Percentiles rank a stretch among this genome's conserved stretches.
Conservation (phyloP, 2,797 vertebrate species). For the Enteromius viviparus region DNA sequence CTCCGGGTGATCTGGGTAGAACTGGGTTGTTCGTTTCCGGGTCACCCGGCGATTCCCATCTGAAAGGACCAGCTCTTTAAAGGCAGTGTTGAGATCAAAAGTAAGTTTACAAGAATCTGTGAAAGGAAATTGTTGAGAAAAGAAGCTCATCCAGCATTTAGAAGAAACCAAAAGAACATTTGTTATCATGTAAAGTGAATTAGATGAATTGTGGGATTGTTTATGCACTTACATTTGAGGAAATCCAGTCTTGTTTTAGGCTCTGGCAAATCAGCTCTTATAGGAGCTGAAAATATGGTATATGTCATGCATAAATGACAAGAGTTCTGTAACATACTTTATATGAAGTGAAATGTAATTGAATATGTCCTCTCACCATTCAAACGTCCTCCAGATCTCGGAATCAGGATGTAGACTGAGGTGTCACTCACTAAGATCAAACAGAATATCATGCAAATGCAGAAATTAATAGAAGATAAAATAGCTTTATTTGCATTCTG, state of each 20-base stretch:
- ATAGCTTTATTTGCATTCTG: background rate
- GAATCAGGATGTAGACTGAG: constrained; percentile 76
- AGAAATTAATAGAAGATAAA: background rate
- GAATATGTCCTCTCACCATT: constrained; percentile 67
- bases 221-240: constrained; percentile 75
- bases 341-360: background rate
- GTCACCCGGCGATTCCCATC: constrained; percentile 74
- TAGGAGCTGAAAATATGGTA: constrained; percentile 63
- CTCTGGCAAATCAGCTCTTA: constrained; percentile 72
- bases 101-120: constrained; percentile 66
- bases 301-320: background rate
- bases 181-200: background rate
- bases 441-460: constrained; percentile 11
- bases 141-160: background rate
- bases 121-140: background rate
- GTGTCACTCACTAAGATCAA: constrained; percentile 75
- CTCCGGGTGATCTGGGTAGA: constrained; percentile 76
- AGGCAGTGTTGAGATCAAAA: constrained; percentile 79
- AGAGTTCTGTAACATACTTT: background rate
- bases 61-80: constrained; percentile 77
- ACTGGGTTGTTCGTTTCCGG: constrained; percentile 73
- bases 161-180: background rate
- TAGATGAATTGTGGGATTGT: background rate
- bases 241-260: constrained; percentile 78
- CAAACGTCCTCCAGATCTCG: constrained; percentile 74